Evolutionary conservation across 2,113 vertebrate species (phyloP).

Genomic region (Pelodiscus sinensis): DNA sequence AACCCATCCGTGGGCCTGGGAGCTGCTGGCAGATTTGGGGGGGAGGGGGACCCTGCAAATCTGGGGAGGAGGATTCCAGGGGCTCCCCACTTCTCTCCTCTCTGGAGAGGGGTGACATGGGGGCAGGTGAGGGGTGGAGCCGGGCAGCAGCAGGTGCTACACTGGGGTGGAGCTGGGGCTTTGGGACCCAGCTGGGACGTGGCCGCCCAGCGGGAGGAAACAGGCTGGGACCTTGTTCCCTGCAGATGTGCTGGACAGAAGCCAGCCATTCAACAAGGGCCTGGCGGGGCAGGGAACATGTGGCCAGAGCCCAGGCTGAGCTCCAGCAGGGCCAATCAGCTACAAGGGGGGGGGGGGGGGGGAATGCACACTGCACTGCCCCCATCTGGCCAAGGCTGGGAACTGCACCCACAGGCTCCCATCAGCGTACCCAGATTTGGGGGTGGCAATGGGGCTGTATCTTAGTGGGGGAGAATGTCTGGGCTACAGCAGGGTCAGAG

Average conservation of each 20-base stretch:
- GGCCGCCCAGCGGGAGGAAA: neutral
- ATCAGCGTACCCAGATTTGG: neutral
- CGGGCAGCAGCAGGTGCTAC: neutral
- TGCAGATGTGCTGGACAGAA: conserved; percentile 40
- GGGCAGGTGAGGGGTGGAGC: neutral
- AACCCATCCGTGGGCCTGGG: neutral
- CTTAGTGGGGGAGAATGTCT: neutral
- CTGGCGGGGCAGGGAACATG: neutral
- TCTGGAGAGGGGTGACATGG: neutral
- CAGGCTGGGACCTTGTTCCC: neutral
- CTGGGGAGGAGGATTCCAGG: no score
- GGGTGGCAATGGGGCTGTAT: neutral
- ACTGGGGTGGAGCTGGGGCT: neutral
- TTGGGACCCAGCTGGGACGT: neutral
- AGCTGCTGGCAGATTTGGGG: neutral
- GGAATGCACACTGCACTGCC: neutral
- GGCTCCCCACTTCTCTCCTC: no score
- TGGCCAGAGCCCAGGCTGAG: neutral
- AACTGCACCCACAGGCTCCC: neutral
- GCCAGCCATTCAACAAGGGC: neutral
- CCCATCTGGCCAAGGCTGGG: neutral
- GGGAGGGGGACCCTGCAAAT: neutral
- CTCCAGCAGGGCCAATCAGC: neutral
- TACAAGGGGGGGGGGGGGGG: neutral
- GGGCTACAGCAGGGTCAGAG: neutral